These are phyloP conservation scores for Phania funesta DNA, from an alignment of 2,888 invertebrate genomes.

Conservation along the genomic window DNA sequence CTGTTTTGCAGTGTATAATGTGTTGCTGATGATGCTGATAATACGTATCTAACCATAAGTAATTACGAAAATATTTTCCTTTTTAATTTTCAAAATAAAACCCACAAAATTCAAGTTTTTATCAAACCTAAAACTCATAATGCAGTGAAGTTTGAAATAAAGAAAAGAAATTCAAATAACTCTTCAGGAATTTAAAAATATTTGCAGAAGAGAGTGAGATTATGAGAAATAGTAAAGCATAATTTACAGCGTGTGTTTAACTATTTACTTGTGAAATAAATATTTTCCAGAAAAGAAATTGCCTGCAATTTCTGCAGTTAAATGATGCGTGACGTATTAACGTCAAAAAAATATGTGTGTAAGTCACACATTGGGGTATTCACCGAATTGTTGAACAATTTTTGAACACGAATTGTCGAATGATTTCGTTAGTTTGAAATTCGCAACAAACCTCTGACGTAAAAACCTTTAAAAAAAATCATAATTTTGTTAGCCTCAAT, in stretches of 20 bases:
- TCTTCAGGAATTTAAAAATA: conserved; percentile 29
- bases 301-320: conserved; percentile 44
- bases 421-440: too few species aligned
- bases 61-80: conserved; percentile 73
- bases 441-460: too few species aligned
- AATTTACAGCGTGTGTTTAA: background rate
- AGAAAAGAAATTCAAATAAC: conserved; percentile 54
- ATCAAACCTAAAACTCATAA: conserved; percentile 7
- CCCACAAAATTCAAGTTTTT: conserved; percentile 39
- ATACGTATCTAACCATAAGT: conserved; percentile 76
- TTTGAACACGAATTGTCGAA: too few species aligned
- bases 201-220: background rate
- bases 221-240: conserved; percentile 11
- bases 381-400: too few species aligned
- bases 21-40: conserved; percentile 37
- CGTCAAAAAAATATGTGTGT: too few species aligned
- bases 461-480: too few species aligned
- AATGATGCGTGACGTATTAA: conserved; percentile 55
- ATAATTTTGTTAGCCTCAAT: too few species aligned
- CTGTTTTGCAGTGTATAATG: conserved; percentile 16
- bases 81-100: conserved; percentile 68
- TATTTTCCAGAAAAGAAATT: conserved; percentile 1
- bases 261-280: background rate
- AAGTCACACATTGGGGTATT: too few species aligned
- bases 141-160: conserved; percentile 36